Conservation (phyloP, 2,797 vertebrate genomes). For the Argyrosomus regius region DNA sequence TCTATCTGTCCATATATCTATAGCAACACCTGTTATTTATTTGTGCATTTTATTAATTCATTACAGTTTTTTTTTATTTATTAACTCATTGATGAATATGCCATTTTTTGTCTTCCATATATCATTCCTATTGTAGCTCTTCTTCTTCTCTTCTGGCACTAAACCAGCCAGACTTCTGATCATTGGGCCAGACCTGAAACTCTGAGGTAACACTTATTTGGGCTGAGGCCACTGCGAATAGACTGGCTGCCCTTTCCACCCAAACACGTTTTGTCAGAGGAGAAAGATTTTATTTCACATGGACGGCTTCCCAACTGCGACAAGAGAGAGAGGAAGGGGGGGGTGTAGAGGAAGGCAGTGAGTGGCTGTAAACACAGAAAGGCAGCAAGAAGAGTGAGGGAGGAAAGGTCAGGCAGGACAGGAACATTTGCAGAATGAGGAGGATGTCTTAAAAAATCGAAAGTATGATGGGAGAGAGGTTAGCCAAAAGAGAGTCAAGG, state of each 20-base stretch:
- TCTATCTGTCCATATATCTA: too few species aligned
- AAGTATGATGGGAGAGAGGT: slow-evolving; percentile 4
- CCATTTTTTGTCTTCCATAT: not conserved
- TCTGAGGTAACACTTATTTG: slow-evolving; percentile 33
- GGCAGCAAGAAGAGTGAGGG: not conserved
- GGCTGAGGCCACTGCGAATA: slow-evolving; percentile 7
- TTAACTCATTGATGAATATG: not conserved
- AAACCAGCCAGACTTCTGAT: slow-evolving; percentile 2
- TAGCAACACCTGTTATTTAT: too few species aligned
- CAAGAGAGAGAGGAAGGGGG: slow-evolving; percentile 13
- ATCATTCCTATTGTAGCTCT: not conserved
- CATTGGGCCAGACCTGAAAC: not conserved
- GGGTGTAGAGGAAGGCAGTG: not conserved
- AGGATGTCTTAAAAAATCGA: slow-evolving; percentile 21
- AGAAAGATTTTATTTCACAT: slow-evolving; percentile 59
- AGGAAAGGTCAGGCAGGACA: slow-evolving; percentile 40
- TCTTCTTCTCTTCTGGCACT: not conserved
- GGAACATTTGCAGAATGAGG: slow-evolving; percentile 12
- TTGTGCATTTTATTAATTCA: not conserved
- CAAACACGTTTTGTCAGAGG: slow-evolving; percentile 36
- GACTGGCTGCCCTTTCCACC: slow-evolving; percentile 34
- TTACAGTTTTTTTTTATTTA: not conserved
- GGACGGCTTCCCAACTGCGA: slow-evolving; percentile 27
- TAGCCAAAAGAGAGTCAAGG: slow-evolving; percentile 36
- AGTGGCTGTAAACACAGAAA: slow-evolving; percentile 13